These are phyloP conservation scores for Danaus melanippus DNA, from an alignment of 1,140 invertebrate species.

Conservation along the genomic window DNA sequence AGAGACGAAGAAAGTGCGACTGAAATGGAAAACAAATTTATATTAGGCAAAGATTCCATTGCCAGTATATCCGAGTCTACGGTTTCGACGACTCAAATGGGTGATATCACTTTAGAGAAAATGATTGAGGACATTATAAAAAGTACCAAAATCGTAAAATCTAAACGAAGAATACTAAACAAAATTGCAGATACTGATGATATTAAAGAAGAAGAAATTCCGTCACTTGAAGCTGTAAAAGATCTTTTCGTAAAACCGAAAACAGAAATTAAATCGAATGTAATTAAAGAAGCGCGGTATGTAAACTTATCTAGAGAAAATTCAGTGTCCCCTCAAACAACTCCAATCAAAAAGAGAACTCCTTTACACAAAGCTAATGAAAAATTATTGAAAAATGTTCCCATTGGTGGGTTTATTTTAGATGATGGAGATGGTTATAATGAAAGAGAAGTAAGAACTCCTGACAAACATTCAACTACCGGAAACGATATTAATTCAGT, in stretches of 20 bases:
- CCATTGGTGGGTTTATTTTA: slow-evolving; percentile 61
- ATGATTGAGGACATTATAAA: slow-evolving; percentile 69
- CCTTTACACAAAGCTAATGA: slow-evolving; percentile 50
- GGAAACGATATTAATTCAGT: slow-evolving; percentile 23
- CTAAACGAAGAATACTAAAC: slow-evolving; percentile 53
- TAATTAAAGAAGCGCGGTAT: slow-evolving; percentile 62
- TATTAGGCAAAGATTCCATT: slow-evolving; percentile 50
- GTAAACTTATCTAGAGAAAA: slow-evolving; percentile 61
- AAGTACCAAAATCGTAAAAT: slow-evolving; percentile 65
- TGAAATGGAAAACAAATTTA: slow-evolving; percentile 67
- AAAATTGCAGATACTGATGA: slow-evolving; percentile 30
- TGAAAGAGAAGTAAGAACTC: slow-evolving; percentile 62
- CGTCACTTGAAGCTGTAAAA: slow-evolving; percentile 42
- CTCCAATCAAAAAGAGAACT: slow-evolving; percentile 48
- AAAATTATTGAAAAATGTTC: slow-evolving; percentile 57
- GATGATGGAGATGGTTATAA: slow-evolving; percentile 63
- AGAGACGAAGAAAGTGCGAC: slow-evolving; percentile 61
- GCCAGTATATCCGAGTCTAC: slow-evolving; percentile 53
- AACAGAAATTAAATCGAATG: slow-evolving; percentile 52
- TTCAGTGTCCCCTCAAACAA: slow-evolving; percentile 56
- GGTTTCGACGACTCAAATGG: slow-evolving; percentile 65
- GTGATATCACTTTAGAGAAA: slow-evolving; percentile 60
- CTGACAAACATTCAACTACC: slow-evolving; percentile 34
- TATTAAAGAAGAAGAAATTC: slow-evolving; percentile 40
- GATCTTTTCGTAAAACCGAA: slow-evolving; percentile 59